A percentile compares a stretch with the other conserved stretches of the same genome.
phyloP scores from a whole-genome alignment of 2,797 vertebrate species.

The Melanotaenia nigrans region DNA sequence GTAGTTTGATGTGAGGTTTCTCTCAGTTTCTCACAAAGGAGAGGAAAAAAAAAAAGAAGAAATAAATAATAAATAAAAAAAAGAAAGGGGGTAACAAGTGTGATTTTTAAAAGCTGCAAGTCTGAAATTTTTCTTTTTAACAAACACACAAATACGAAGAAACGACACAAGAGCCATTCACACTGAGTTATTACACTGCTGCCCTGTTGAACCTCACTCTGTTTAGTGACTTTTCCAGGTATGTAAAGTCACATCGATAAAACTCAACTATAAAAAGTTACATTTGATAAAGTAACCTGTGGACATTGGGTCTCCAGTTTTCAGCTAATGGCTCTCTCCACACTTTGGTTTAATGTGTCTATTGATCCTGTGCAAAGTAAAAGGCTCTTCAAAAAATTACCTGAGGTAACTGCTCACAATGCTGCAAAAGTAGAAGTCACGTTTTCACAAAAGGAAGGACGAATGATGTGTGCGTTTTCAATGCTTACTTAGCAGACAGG shows the following conservation, averaged over 20 bases:
- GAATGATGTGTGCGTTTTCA: not conserved
- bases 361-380: slow-evolving; percentile 18
- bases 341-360: slow-evolving; percentile 10
- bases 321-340: slow-evolving; percentile 15
- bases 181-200: not conserved
- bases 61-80: not conserved
- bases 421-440: not conserved
- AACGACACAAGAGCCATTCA: slow-evolving; percentile 8
- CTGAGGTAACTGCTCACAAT: slow-evolving; percentile 13
- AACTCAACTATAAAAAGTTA: too few relatives aligned
- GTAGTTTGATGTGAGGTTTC: slow-evolving; percentile 37
- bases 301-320: not conserved
- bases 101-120: slow-evolving; percentile 12
- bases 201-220: not conserved
- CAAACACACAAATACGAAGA: slow-evolving; percentile 18
- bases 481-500: not conserved
- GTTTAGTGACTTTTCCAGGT: slow-evolving; percentile 2
- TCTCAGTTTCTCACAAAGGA: slow-evolving; percentile 21
- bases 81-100: slow-evolving; percentile 24
- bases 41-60: slow-evolving; percentile 6
- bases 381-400: slow-evolving; percentile 27
- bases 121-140: slow-evolving; percentile 16
- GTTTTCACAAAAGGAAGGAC: not conserved
- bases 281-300: slow-evolving; percentile 10
- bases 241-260: slow-evolving; percentile 11